A percentile compares a stretch with the other conserved stretches of the same genome.
Conservation (phyloP, 2,888 invertebrate genomes). For the Drosophila tripunctata region DNA sequence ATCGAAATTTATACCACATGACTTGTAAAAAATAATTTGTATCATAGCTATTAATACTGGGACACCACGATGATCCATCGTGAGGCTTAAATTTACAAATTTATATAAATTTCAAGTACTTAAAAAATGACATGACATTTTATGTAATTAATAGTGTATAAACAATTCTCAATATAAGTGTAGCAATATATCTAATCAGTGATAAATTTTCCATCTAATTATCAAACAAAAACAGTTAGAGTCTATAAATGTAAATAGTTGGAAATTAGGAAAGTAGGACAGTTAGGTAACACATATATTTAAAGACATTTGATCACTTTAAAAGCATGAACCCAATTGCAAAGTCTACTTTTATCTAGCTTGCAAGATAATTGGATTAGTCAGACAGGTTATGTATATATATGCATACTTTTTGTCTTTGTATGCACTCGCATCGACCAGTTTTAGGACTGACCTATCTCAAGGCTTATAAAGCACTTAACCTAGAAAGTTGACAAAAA, state of each 20-base stretch:
- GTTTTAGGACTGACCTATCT: constrained; percentile 45
- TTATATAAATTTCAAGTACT: no score
- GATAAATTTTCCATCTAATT: no score
- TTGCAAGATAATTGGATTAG: constrained; percentile 20
- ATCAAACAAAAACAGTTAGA: background rate
- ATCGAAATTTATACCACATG: no score
- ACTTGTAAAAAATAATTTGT: no score
- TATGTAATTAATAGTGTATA: no score
- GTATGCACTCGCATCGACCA: constrained; percentile 6
- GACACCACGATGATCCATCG: no score
- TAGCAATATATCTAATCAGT: no score
- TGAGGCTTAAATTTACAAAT: no score
- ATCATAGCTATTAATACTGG: no score
- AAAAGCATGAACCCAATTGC: background rate
- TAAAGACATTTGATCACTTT: background rate
- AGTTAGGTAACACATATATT: background rate
- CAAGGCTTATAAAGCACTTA: constrained; percentile 53
- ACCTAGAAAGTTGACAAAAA: constrained; percentile 39
- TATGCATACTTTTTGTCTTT: background rate
- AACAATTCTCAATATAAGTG: no score
- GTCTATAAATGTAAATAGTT: no score
- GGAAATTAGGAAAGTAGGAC: background rate
- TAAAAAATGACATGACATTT: no score
- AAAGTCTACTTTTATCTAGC: constrained; percentile 7
- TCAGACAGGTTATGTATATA: constrained; percentile 1